Evolutionary conservation across 30 jellyfish, hydroid and myxozoan species (phyloP), one percentile per base, ranked within the genome.

Genomic region (Aurelia aurita complex sp. Pacific): DNA sequence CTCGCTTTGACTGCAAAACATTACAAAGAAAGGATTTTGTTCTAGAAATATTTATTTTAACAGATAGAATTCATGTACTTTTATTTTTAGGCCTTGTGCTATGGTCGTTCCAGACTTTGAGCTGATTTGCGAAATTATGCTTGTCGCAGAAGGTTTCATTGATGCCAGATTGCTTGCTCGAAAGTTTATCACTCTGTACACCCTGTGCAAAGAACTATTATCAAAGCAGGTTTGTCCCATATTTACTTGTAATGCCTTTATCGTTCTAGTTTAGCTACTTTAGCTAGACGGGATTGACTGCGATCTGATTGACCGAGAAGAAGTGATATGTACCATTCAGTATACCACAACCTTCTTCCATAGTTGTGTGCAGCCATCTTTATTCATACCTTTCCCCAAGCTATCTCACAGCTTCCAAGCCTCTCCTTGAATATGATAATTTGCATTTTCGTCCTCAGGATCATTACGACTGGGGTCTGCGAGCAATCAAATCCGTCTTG

Each of bases 31-130:
- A 46, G 57, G 15, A 46, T 46, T 9, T 46, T 46, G 13, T 46
- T 46, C 14, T 46, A 9, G 57, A 46, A 46, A 46, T 46, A 8
- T 5, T 46, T 46, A 46, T 46, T 46, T 46, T 4, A 46, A 46
- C 29, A 13, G 10, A 8, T 23, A 64, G 65, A 55, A 23, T 57
- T 29, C 2, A 35, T 57, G 19, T 75, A 34, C 34, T 34, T 70
- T 84, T 10, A 38, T 62, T 10, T 66, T 72, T 67, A 93, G 98
- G 83, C 98, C 98, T 35, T 93, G 98, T 73, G 98, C 98, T 23
- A 93, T 93, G 98, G 98, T 93, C 73, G 98, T 93, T 64, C 98
- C 98, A 32, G 98, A 93, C 74, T 93, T 93, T 73, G 98, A 93
- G 76, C 88, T 93, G 64, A 93, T 93, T 77, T 93, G 98, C 70